Base-by-base conservation (phyloP, 2,113 vertebrate genomes). In the Charina bottae region DNA sequence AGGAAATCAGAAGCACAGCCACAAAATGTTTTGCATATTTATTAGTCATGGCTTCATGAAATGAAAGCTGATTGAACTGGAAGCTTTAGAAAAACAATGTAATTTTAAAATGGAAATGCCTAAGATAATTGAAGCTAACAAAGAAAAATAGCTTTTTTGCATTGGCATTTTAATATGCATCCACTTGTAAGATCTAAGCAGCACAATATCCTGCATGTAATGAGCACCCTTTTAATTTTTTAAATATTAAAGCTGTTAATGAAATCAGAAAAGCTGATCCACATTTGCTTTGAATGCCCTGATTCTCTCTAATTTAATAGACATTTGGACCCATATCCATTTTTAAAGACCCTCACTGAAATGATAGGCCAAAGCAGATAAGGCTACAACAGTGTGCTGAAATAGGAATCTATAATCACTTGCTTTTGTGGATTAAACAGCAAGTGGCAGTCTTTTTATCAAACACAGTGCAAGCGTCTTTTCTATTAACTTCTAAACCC, bases 301-400 rank as follows among this genome's bases (percentile, higher is more conserved):
- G 93, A 58, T 92, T 89, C 53, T 72, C 90, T 26, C 93, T 95
- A 93, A 95, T 93, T 94, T 92, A 72, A 92, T 28, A 95, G 60
- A 92, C 86, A 91, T 96, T 95, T 95, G 55, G 49, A 95, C 88
- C 68, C 88, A 78, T 92, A 93, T 92, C 90, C 49, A 92, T 95
- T 96, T 97, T 92, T 92, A 96, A 97, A 94, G 92, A 92, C n/a
- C 92, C 86, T 93, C n/a, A 90, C 28, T 92, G 83, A 89, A 24
- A 78, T 88, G 83, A 94, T 88, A 94, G 92, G 89, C 93, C 42
- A 90, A 92, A 93, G 88, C 88, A 95, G 90, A 94, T 94, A 95
- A 94, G 55, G 46, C 78, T 95, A 86, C 83, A 84, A 87, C 55
- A 53, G 89, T 90, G 89, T 19, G 4, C 42, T 89, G 37, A 94